A percentile compares a stretch with the other conserved stretches of the same genome.
phyloP scores from a whole-genome alignment of 2,797 vertebrate species.

The Dallia pectoralis region DNA sequence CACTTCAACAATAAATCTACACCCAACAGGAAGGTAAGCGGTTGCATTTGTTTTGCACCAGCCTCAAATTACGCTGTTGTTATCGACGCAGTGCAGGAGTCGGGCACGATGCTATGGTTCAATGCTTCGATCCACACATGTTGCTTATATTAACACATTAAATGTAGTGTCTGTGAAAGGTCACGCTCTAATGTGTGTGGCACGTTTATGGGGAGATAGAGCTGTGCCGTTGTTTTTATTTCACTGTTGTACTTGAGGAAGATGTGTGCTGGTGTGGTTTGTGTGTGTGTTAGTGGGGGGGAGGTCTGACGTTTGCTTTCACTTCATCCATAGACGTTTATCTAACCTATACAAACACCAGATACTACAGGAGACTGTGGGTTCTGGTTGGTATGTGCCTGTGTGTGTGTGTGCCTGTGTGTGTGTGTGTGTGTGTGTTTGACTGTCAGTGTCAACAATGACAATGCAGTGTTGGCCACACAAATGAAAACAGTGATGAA shows the following conservation, averaged over 20 bases:
- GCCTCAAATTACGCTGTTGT: slow-evolving; percentile 15
- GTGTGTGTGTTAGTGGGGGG: not conserved
- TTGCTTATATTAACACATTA: slow-evolving; percentile 26
- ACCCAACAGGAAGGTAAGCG: not conserved
- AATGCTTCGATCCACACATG: slow-evolving; percentile 13
- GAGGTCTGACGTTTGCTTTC: not conserved
- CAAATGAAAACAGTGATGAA: no score
- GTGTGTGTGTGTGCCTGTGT: not conserved
- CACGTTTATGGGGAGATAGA: slow-evolving; percentile 16
- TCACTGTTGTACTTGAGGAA: slow-evolving; percentile 14
- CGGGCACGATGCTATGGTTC: not conserved
- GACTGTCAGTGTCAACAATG: not conserved
- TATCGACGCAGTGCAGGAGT: slow-evolving; percentile 29
- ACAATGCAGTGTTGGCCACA: not conserved
- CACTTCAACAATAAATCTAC: slow-evolving; percentile 28
- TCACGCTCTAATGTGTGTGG: not conserved
- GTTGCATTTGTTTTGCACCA: not conserved
- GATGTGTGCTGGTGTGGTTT: not conserved
- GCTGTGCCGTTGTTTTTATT: slow-evolving; percentile 18
- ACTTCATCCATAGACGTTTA: no score
- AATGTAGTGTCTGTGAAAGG: slow-evolving; percentile 5
- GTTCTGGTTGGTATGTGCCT: not conserved
- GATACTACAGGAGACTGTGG: not conserved
- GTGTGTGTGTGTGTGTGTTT: not conserved
- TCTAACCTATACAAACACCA: not conserved